A percentile compares a stretch with the other conserved stretches of the same genome.
These are phyloP conservation scores for Diadegma fenestrale DNA, from an alignment of 2,888 invertebrate genomes.

Conservation along the genomic window DNA sequence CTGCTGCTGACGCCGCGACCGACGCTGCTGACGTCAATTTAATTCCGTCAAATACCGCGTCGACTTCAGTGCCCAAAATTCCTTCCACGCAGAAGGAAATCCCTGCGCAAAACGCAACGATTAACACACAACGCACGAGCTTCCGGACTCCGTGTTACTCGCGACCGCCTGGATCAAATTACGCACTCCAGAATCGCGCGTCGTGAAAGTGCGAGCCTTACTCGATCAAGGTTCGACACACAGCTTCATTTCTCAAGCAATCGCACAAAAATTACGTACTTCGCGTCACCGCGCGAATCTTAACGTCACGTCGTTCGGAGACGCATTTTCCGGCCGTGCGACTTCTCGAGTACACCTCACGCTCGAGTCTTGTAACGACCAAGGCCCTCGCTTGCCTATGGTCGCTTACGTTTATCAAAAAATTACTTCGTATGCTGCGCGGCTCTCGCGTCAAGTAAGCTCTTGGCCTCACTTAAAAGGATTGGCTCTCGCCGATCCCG, in stretches of 20 bases:
- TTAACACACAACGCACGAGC: not conserved
- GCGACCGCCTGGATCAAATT: slow-evolving; percentile 24
- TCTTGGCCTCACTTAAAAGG: slow-evolving; percentile 16
- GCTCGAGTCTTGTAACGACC: slow-evolving; percentile 24
- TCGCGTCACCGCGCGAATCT: slow-evolving; percentile 30
- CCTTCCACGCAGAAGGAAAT: not conserved
- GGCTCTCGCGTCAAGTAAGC: not conserved
- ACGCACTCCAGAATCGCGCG: not conserved
- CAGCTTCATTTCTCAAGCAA: slow-evolving; percentile 13
- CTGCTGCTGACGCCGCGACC: not conserved
- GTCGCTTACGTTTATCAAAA: slow-evolving; percentile 39
- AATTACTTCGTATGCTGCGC: slow-evolving; percentile 23
- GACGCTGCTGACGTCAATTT: slow-evolving; percentile 1
- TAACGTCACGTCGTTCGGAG: slow-evolving; percentile 36
- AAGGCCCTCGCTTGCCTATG: slow-evolving; percentile 1
- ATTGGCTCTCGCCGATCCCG: slow-evolving; percentile 26
- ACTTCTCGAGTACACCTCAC: slow-evolving; percentile 21
- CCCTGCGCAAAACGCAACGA: not conserved
- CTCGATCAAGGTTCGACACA: slow-evolving; percentile 34
- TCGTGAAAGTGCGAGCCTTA: slow-evolving; percentile 7
- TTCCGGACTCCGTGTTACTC: slow-evolving; percentile 4
- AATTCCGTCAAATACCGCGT: slow-evolving; percentile 5
- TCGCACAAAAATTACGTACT: slow-evolving; percentile 28
- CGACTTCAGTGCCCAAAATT: not conserved
- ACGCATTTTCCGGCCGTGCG: not conserved